Evolutionary conservation across 1,140 invertebrate genomes (phyloP), one percentile per base, ranked within the genome.

Genomic region (Drosophila leontia): DNA sequence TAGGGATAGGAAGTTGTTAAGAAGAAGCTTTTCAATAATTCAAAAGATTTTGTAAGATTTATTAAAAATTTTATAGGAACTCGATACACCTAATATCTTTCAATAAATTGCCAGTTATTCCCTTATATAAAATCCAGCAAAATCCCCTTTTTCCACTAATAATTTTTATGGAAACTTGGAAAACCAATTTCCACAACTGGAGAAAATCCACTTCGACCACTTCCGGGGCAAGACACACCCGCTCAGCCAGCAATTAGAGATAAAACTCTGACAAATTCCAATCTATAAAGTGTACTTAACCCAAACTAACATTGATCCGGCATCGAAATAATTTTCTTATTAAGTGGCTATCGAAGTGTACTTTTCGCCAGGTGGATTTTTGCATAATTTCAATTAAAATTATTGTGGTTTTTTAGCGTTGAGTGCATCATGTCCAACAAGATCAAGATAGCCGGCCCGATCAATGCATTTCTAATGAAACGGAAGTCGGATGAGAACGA

Each of bases 371-470:
- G 8, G 15, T 56, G 47, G 26, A 48, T 71, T 58, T 90, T 90
- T 80, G 80, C 81, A 90, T 88, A 72, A 68, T 60, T 74, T 67
- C 55, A 53, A 88, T 90, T 84, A 81, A 81, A 88, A 70, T 78
- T 34, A 61, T 75, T 88, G 85, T 76, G 85, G 85, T 88, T 85
- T 85, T 82, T 65, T 67, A 57, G 72, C 60, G 65, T 60, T 75
- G 79, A 69, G 59, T 80, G 65, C 68, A 78, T 80, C 79, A 81
- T 90, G 81, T 72, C 55, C 78, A 79, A 90, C 81, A 82, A 90
- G 81, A 88, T 88, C 85, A 88, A 77, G 85, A 90, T 88, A 90
- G 62, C 53, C 50, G 32, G 11, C 35, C 11, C 59, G 53, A 77
- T 77, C 59, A 70, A 65, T 64, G 74, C 51, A 68, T 88, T 80